Evolutionary conservation across 2,797 vertebrate genomes (phyloP), one percentile per base, ranked within the genome.

Genomic region (Rhodeus uyekii): DNA sequence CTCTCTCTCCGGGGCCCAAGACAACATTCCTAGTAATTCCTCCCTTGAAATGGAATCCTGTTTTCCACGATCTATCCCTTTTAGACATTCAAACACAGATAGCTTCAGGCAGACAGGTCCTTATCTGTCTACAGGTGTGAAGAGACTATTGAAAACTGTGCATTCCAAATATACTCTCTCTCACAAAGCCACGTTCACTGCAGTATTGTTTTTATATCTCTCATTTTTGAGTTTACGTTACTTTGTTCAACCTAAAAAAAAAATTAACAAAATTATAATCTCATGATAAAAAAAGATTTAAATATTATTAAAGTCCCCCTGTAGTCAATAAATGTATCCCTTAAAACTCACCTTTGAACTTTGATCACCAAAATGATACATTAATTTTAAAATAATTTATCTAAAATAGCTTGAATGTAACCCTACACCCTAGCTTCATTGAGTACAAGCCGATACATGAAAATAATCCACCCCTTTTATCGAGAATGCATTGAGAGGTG

Each of bases 71-170:
- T 61, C 27, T 4, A 50, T 80, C 53, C 55, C 38, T 39, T 42
- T 3, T 12, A 58, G 22, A 71, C 55, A 73, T 71, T 22, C 27
- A 71, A 39, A 80, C 64, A 69, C 50, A 60, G 78, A 79, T 63
- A 39, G 27, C 39, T 72, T 72, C 9, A 72, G 39, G 29, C 22
- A 46, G 48, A 63, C 29, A 58, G 13, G 29, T 34, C 9, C 29
- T 80, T 63, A 80, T 80, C 78, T 48, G 55, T 80, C 42, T 61
- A 36, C 55, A 73, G 68, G 68, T 80, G n/a, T 80, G 27, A 34
- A 61, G 14, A 27, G 55, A 24, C 27, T 1, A 2, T n/a, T 36
- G 44, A 34, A 32, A 65, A 76, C 46, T 27, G 1, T 34, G 1
- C 29, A 4, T 46, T 39, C 12, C 22, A 32, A 18, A 34, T 29